A percentile compares a stretch with the other conserved stretches of the same genome.
Evolutionary conservation across 2,113 vertebrate species (phyloP).

Genomic region (Rhabdornis inornatus): DNA sequence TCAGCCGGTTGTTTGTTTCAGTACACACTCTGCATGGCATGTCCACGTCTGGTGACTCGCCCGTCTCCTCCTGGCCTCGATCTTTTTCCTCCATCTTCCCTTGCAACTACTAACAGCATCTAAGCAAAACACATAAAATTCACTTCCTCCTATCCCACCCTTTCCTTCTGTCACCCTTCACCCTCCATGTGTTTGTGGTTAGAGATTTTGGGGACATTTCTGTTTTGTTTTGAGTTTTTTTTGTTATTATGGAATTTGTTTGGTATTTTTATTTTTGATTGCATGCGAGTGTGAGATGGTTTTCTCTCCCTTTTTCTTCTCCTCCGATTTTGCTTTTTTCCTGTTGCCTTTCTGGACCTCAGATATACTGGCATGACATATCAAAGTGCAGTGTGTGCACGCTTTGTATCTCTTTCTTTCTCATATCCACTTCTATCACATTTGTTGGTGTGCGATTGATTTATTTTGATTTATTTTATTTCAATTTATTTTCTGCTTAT

Average conservation of each 20-base stretch:
- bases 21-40: constrained; percentile 90
- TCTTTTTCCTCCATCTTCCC: constrained; percentile 54
- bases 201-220: constrained; percentile 65
- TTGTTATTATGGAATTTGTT: background rate
- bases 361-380: constrained; percentile 67
- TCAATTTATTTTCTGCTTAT: background rate
- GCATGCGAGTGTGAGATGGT: constrained; percentile 79
- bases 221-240: constrained; percentile 48
- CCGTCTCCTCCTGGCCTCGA: constrained; percentile 27
- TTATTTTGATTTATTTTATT: background rate
- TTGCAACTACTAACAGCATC: constrained; percentile 68
- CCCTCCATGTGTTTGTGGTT: constrained; percentile 68
- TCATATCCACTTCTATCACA: constrained; percentile 28
- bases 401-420: constrained; percentile 56
- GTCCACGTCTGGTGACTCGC: constrained; percentile 77
- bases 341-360: constrained; percentile 18
- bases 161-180: constrained; percentile 34
- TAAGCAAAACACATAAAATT: constrained; percentile 28
- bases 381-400: constrained; percentile 62
- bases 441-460: constrained; percentile 26
- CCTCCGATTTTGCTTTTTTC: background rate
- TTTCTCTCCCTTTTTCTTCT: background rate
- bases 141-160: constrained; percentile 13
- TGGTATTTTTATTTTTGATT: constrained; percentile 61
- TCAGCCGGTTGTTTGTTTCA: constrained; percentile 74